Evolutionary conservation across 2,113 vertebrate species (phyloP), one percentile per base, ranked within the genome.

Genomic region (Trichomycterus rosablanca): DNA sequence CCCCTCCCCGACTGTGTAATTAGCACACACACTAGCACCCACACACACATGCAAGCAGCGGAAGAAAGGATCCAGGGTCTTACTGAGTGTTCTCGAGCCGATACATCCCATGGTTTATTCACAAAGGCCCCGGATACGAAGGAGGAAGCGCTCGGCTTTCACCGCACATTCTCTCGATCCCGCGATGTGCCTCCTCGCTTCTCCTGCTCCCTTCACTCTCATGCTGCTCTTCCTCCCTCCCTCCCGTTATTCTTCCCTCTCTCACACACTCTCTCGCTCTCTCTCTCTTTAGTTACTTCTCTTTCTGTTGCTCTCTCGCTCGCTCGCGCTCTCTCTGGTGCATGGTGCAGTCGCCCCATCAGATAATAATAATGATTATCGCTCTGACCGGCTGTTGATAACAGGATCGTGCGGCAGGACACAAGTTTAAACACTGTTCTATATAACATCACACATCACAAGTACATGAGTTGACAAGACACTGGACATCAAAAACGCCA

Each of bases 61-160:
- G 61, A 64, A 74, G 69, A 76, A 74, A 68, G 72, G 46, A 72
- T 74, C 70, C 34, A 50, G n/a, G 39, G 49, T 80, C 87, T 89
- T 88, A 89, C 87, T 84, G 80, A 89, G 81, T 80, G 70, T 87
- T 82, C 87, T 82, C 73, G 87, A 89, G 81, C 87, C 87, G 79
- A 89, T 88, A 83, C 87, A 89, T 82, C 87, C 87, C 87, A 89
- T 89, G 87, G 76, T 89, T 85, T 85, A 75, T 83, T 87, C 85
- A 87, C 84, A 86, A 81, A 86, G 85, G 85, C 85, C 83, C 82
- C 83, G 84, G 82, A 84, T 68, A 84, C 78, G 83, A 86, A 81
- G 78, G 80, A 83, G 83, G 78, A 89, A 87, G 84, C 81, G 80
- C 83, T 70, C 70, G 78, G 84, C 79, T 80, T 83, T 83, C 85